Base-by-base conservation (phyloP, 2,888 invertebrate species). In the Ceramica pisi region DNA sequence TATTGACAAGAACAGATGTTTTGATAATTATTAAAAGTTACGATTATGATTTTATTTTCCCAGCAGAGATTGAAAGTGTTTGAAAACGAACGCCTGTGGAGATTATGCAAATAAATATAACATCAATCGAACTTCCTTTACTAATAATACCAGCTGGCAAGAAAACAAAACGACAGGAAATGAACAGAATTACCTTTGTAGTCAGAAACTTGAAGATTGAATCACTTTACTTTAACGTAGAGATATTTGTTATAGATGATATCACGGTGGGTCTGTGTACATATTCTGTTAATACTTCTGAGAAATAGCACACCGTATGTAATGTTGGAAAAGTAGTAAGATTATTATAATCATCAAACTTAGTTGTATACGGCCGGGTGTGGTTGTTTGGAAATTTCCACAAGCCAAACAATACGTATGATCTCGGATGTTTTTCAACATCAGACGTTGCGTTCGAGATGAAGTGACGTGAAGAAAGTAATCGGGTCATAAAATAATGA, bases 361-460 rank as follows among this genome's bases (percentile, higher is more conserved):
- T 68, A 70, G 77, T 77, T 83, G 71, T 79, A 69, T 76, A 76
- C 71, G 64, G 48, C 23, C 60, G 51, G 56, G 51, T 66, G 61
- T 66, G 63, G 60, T 91, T 94, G 93, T 94, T 94, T 94, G 92
- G 91, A 93, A 93, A 93, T 93, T 91, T 91, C 92, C 90, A 83
- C 85, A 86, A 89, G 88, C 91, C 92, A 94, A 94, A 92, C 92
- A 93, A 91, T 90, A 86, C 87, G 85, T 81, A 83, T 78, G 82
- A 86, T 85, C 86, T 83, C 78, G 78, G 78, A 75, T 87, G 88
- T 90, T 90, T 90, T 90, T 90, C 89, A 90, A 90, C 90, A 91
- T 83, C 67, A 73, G 63, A 64, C 80, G 75, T 83, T 78, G 76
- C 75, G 78, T 79, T 72, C 57, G 70, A 77, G 75, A 77, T 78